These are phyloP conservation scores for Scaptomyza graminum DNA, from an alignment of 1,140 invertebrate genomes.

Conservation along the genomic window DNA sequence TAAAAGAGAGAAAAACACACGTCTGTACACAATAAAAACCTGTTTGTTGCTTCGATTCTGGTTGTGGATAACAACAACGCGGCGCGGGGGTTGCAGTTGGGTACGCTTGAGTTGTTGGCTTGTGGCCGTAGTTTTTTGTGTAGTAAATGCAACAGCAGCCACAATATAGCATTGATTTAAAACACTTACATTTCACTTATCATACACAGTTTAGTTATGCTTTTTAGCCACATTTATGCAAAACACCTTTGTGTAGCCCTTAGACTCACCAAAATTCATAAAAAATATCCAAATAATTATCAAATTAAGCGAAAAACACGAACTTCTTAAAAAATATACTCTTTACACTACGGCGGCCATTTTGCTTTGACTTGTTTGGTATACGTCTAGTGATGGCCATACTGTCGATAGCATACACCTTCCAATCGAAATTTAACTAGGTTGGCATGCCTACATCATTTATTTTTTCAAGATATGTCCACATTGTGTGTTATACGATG, in stretches of 20 bases:
- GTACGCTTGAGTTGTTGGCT: constrained; percentile 50
- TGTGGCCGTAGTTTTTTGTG: constrained; percentile 42
- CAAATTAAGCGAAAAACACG: constrained; percentile 77
- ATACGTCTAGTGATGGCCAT: constrained; percentile 37
- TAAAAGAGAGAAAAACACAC: constrained; percentile 68
- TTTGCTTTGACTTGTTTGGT: constrained; percentile 56
- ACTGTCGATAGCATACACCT: neutral
- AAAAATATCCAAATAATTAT: constrained; percentile 74
- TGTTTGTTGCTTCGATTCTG: constrained; percentile 71
- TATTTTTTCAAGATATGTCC: constrained; percentile 2
- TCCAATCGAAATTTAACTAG: constrained; percentile 1
- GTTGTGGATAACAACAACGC: constrained; percentile 52
- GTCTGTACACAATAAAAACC: constrained; percentile 81
- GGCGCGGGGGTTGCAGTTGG: constrained; percentile 56
- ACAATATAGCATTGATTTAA: constrained; percentile 46
- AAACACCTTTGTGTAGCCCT: neutral
- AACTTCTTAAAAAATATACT: constrained; percentile 61
- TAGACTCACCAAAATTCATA: constrained; percentile 75
- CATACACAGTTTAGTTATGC: neutral
- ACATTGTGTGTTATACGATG: neutral
- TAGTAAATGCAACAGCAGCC: constrained; percentile 39
- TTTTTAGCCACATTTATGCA: constrained; percentile 5
- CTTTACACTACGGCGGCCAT: constrained; percentile 62
- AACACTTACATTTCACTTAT: constrained; percentile 13
- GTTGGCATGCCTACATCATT: constrained; percentile 25